phyloP scores from a whole-genome alignment of 2,888 invertebrate genomes.

The Metalampra italica region DNA sequence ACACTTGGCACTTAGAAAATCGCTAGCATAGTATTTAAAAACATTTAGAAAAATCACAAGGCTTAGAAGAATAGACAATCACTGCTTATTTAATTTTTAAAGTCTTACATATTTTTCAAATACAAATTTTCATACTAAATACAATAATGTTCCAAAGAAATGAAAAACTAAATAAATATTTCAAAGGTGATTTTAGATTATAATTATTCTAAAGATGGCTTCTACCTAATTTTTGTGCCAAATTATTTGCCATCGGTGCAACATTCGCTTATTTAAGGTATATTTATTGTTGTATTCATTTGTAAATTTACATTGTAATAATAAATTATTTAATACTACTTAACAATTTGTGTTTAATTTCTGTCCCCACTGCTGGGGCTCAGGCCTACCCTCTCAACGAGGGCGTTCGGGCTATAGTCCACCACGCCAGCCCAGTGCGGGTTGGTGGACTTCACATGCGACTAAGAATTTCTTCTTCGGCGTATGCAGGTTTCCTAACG shows the following conservation, averaged over 20 bases:
- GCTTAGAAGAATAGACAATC: neutral
- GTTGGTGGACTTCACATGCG: no score
- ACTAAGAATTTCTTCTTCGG: no score
- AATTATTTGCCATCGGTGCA: slow-evolving; percentile 66
- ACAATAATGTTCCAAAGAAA: neutral
- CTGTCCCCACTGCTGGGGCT: no score
- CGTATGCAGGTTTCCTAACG: no score
- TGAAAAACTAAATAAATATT: neutral
- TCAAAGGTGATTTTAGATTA: neutral
- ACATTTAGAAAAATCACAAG: neutral
- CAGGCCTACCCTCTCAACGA: no score
- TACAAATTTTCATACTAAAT: no score
- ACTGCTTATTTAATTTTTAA: neutral
- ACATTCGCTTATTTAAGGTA: slow-evolving; percentile 41
- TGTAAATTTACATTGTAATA: slow-evolving; percentile 59
- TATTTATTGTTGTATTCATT: slow-evolving; percentile 60
- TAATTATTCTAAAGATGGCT: slow-evolving; percentile 18
- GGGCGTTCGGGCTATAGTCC: no score
- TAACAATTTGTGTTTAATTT: slow-evolving; percentile 13
- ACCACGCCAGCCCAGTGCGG: no score
- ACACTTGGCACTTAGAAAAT: neutral
- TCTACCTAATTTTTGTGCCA: slow-evolving; percentile 65
- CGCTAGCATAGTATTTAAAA: neutral
- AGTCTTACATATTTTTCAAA: neutral
- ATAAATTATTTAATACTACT: slow-evolving; percentile 50